These are phyloP conservation scores for Diceros bicornis DNA, from an alignment of 2,797 vertebrate genomes.

Conservation along the genomic window DNA sequence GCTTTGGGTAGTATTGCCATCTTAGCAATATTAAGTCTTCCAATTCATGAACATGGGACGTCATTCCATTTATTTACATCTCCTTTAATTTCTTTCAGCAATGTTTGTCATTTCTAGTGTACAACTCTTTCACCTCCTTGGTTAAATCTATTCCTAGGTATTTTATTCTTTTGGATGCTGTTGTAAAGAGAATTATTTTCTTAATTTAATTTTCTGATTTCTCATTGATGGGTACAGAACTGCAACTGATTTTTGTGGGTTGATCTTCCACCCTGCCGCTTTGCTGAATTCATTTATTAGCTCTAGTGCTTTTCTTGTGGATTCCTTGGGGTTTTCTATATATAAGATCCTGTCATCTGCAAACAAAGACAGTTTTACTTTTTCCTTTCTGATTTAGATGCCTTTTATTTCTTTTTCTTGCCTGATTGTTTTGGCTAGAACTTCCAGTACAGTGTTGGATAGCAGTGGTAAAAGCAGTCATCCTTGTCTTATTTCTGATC, in stretches of 20 bases:
- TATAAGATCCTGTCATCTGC: not conserved
- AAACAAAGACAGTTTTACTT: not conserved
- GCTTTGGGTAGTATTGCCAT: too few species aligned
- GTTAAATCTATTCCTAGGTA: too few species aligned
- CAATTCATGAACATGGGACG: too few species aligned
- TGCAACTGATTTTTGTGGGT: not conserved
- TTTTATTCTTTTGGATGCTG: too few species aligned
- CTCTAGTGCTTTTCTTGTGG: not conserved
- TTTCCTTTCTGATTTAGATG: not conserved
- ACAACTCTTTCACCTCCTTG: too few species aligned
- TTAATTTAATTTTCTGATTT: too few species aligned
- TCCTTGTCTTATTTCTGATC: not conserved
- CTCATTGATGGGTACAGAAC: not conserved
- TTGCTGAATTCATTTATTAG: not conserved
- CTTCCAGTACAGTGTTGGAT: not conserved
- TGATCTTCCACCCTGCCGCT: not conserved
- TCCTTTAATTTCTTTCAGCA: too few species aligned
- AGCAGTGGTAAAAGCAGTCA: not conserved
- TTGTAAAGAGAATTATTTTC: too few species aligned
- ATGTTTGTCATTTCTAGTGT: too few species aligned
- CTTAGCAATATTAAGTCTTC: too few species aligned
- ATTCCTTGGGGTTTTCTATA: not conserved
- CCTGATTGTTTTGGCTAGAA: not conserved
- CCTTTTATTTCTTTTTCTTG: not conserved
- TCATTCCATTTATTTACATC: too few species aligned